Evolutionary conservation across 2,113 vertebrate species (phyloP).

Genomic region (Brachirus orientalis): DNA sequence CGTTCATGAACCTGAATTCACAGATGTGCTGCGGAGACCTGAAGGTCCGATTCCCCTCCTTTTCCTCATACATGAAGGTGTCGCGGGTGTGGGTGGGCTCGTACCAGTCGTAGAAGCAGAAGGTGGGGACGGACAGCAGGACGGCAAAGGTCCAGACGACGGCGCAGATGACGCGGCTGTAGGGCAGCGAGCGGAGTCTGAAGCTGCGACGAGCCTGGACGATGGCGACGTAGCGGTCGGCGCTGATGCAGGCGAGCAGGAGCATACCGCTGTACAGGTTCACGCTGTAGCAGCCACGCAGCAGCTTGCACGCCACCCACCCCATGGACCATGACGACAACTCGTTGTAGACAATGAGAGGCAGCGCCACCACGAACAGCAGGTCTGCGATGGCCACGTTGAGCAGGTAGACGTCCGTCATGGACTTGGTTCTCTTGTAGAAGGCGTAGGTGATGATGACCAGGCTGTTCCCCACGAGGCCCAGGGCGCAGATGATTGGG

Average conservation of each 20-base stretch:
- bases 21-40: constrained; percentile 65
- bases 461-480: constrained; percentile 88
- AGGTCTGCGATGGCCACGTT: constrained; percentile 93
- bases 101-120: constrained; percentile 77
- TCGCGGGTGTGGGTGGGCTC: rapidly evolving
- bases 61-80: rapidly evolving
- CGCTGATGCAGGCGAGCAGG: constrained; percentile 88
- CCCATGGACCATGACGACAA: constrained; percentile 83
- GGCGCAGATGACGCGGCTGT: constrained; percentile 81
- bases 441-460: constrained; percentile 89
- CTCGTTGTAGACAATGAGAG: constrained; percentile 86
- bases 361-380: constrained; percentile 87
- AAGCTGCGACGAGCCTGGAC: constrained; percentile 90
- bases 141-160: constrained; percentile 83
- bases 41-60: rapidly evolving
- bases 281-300: constrained; percentile 86
- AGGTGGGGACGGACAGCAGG: constrained; percentile 84
- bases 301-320: constrained; percentile 84
- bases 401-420: constrained; percentile 92
- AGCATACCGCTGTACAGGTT: constrained; percentile 94
- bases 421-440: constrained; percentile 88
- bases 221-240: constrained; percentile 91
- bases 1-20: constrained; percentile 68
- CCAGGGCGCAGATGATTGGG: constrained; percentile 85
- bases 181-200: constrained; percentile 80